Percentiles rank a stretch among this genome's conserved stretches.
phyloP scores from a whole-genome alignment of 2,888 invertebrate species.

The Platypus cylindrus region DNA sequence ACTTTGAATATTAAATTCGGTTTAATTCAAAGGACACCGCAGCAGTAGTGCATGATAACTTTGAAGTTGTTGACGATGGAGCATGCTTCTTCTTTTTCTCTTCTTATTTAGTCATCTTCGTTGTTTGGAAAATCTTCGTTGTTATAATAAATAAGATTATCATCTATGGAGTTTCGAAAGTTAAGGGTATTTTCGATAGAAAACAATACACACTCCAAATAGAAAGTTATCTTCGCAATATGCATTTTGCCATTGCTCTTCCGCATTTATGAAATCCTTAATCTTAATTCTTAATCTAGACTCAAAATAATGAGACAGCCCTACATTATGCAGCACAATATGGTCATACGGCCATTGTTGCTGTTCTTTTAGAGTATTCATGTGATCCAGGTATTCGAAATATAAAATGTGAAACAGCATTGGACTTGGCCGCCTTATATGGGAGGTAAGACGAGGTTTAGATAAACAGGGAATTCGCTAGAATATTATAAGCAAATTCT shows the following conservation, averaged over 20 bases:
- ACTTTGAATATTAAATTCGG: constrained; percentile 16
- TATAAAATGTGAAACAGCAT: constrained; percentile 75
- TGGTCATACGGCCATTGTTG: constrained; percentile 77
- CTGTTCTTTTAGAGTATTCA: constrained; percentile 66
- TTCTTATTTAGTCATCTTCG: too few species aligned
- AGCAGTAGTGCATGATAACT: constrained; percentile 14
- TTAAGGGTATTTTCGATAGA: too few species aligned
- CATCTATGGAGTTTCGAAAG: too few species aligned
- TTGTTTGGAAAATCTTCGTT: too few species aligned
- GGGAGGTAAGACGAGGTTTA: constrained; percentile 49
- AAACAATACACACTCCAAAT: too few species aligned
- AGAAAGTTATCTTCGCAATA: too few species aligned
- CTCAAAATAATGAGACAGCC: constrained; percentile 82
- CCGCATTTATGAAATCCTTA: background rate
- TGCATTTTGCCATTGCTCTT: too few species aligned
- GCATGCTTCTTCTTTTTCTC: too few species aligned
- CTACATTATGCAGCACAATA: constrained; percentile 88
- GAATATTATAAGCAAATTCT: constrained; percentile 4
- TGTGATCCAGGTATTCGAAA: constrained; percentile 84
- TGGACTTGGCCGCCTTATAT: constrained; percentile 90
- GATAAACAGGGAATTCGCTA: background rate
- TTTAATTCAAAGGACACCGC: constrained; percentile 16
- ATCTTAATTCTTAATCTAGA: too few species aligned
- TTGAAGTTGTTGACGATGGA: constrained; percentile 16
- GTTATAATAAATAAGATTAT: too few species aligned